Conservation (phyloP, 2,797 vertebrate genomes). For the Spondyliosoma cantharus region DNA sequence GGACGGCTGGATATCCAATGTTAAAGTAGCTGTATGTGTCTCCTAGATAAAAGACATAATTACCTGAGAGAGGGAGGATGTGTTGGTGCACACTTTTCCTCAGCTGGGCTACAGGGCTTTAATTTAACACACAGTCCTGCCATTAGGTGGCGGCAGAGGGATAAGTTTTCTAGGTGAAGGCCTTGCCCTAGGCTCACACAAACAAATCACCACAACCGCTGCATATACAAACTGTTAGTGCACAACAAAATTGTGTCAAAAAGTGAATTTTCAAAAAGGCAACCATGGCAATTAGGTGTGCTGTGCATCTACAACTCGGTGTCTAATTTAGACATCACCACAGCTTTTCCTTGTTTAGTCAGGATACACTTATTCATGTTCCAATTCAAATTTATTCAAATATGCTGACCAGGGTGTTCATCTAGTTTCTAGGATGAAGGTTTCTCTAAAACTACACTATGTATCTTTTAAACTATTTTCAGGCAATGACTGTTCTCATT, state of each 20-base stretch:
- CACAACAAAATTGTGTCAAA: slow-evolving; percentile 15
- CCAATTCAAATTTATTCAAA: slow-evolving; percentile 41
- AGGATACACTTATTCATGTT: slow-evolving; percentile 16
- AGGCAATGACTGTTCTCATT: slow-evolving; percentile 42
- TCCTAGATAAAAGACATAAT: slow-evolving; percentile 89
- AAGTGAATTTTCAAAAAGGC: slow-evolving; percentile 11
- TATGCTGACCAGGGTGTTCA: background rate
- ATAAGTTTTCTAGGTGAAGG: slow-evolving; percentile 24
- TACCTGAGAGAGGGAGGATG: slow-evolving; percentile 84
- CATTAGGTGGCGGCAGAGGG: slow-evolving; percentile 87
- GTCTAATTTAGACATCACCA: slow-evolving; percentile 5
- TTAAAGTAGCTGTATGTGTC: slow-evolving; percentile 87
- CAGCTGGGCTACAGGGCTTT: slow-evolving; percentile 76
- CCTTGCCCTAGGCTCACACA: slow-evolving; percentile 37
- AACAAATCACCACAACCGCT: slow-evolving; percentile 2
- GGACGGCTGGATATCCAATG: slow-evolving; percentile 84
- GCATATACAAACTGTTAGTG: slow-evolving; percentile 12
- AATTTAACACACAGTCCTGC: slow-evolving; percentile 63
- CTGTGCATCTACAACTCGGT: slow-evolving; percentile 10
- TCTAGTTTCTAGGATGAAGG: slow-evolving; percentile 22
- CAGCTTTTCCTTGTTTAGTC: slow-evolving; percentile 9
- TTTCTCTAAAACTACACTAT: slow-evolving; percentile 40
- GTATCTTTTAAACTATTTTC: slow-evolving; percentile 55
- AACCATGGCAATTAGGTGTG: background rate
- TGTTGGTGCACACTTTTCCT: slow-evolving; percentile 84